Conservation (phyloP, 2,113 vertebrate species). For the Leptobrachium ailaonicum region DNA sequence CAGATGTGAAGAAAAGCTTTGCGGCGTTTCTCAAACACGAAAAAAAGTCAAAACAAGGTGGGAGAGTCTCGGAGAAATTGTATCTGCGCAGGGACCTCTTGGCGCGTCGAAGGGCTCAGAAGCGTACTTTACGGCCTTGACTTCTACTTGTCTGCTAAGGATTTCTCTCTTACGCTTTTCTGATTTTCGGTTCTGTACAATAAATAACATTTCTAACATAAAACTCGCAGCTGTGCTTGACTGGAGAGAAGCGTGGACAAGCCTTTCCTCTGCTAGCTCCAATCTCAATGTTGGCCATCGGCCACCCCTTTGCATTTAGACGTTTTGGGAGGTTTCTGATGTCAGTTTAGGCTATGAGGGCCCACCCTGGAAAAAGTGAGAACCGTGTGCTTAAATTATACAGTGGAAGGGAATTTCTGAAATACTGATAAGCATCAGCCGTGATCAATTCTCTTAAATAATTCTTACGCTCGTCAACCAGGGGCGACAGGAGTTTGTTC, state of each 20-base stretch:
- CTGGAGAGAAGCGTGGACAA: slow-evolving; percentile 6
- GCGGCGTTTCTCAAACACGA: slow-evolving; percentile 37
- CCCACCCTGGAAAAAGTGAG: slow-evolving; percentile 34
- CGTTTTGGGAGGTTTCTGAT: slow-evolving; percentile 44
- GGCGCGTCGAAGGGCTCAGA: slow-evolving; percentile 6
- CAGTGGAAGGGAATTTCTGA: too few species aligned
- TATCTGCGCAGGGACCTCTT: slow-evolving; percentile 37
- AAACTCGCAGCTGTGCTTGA: slow-evolving; percentile 42
- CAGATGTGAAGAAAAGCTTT: slow-evolving; percentile 33
- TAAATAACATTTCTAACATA: slow-evolving; percentile 40
- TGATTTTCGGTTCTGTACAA: slow-evolving; percentile 31
- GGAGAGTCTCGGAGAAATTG: background rate
- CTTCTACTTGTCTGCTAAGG: slow-evolving; percentile 37
- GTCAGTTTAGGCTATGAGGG: slow-evolving; percentile 24
- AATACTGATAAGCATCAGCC: too few species aligned
- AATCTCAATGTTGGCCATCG: slow-evolving; percentile 4
- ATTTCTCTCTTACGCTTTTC: slow-evolving; percentile 21
- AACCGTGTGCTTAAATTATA: background rate
- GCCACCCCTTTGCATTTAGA: slow-evolving; percentile 34
- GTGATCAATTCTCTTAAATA: too few species aligned
- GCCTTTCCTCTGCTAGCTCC: background rate
- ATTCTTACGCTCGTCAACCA: too few species aligned
- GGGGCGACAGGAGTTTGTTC: too few species aligned
- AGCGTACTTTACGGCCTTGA: slow-evolving; percentile 38
- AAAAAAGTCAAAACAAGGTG: slow-evolving; percentile 40